These are phyloP conservation scores for Rhagium mordax DNA, from an alignment of 2,888 invertebrate species.

Conservation along the genomic window DNA sequence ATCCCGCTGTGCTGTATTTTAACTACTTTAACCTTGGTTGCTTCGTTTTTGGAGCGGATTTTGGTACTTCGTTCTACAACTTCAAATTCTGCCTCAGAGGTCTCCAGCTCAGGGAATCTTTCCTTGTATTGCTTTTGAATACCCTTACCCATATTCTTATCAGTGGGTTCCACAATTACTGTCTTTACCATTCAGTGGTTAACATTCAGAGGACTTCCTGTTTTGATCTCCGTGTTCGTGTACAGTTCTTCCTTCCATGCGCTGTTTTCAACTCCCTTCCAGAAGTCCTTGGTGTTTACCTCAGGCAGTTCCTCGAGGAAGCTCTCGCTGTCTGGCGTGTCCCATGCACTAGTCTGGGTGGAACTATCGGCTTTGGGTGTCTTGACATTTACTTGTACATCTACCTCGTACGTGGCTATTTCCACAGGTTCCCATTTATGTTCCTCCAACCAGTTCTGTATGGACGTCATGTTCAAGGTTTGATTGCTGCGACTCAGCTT, in stretches of 20 bases:
- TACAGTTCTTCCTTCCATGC: background rate
- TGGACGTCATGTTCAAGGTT: too few species aligned
- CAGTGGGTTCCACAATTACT: constrained; percentile 34
- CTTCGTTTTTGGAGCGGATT: background rate
- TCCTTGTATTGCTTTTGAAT: constrained; percentile 35
- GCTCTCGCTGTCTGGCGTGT: too few species aligned
- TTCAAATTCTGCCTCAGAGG: background rate
- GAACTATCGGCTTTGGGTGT: too few species aligned
- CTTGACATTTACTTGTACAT: too few species aligned
- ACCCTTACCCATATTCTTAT: constrained; percentile 26
- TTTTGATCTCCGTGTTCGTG: background rate
- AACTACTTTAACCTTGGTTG: background rate
- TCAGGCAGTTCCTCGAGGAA: too few species aligned
- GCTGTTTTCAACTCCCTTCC: background rate
- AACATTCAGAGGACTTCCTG: constrained; percentile 7
- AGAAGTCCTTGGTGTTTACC: too few species aligned
- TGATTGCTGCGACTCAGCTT: too few species aligned
- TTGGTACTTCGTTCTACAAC: background rate
- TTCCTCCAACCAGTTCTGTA: too few species aligned
- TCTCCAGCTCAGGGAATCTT: constrained; percentile 28
- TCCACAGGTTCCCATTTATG: too few species aligned
- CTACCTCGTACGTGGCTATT: too few species aligned
- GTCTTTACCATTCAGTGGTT: constrained; percentile 27
- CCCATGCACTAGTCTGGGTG: too few species aligned
- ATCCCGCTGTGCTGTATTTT: background rate